These are phyloP conservation scores for Psophia crepitans DNA, from an alignment of 2,113 vertebrate species.

Conservation along the genomic window DNA sequence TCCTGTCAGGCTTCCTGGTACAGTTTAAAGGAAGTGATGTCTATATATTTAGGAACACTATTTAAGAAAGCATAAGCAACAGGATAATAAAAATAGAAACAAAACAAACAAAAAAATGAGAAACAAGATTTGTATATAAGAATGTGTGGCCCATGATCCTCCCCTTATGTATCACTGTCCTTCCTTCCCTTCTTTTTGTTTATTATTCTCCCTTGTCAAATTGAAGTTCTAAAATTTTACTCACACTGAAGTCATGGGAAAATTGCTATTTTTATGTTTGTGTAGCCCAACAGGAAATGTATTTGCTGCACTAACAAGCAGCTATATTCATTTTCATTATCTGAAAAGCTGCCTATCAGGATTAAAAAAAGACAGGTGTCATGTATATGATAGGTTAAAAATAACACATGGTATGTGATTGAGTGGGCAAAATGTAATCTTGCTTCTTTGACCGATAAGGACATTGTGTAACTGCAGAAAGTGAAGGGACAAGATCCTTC, in stretches of 20 bases:
- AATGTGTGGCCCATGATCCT: background rate
- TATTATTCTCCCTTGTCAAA: background rate
- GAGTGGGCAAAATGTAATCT: background rate
- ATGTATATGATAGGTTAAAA: background rate
- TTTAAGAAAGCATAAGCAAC: conserved; percentile 1
- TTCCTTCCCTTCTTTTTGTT: background rate
- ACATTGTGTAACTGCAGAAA: background rate
- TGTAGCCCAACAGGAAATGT: background rate
- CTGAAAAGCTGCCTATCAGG: background rate
- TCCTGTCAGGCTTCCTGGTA: background rate
- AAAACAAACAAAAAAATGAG: background rate
- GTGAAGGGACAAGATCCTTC: background rate
- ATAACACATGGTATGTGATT: background rate
- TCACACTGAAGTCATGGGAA: background rate
- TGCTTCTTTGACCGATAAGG: background rate
- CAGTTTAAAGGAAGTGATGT: background rate
- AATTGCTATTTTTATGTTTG: background rate
- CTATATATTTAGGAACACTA: background rate
- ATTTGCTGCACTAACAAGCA: background rate
- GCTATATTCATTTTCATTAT: background rate
- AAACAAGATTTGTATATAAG: background rate
- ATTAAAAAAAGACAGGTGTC: background rate
- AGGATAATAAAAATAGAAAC: background rate
- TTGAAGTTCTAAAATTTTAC: background rate
- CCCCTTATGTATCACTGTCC: background rate